These are phyloP conservation scores for Ranitomeya imitator DNA, from an alignment of 2,113 vertebrate species.

Conservation along the genomic window DNA sequence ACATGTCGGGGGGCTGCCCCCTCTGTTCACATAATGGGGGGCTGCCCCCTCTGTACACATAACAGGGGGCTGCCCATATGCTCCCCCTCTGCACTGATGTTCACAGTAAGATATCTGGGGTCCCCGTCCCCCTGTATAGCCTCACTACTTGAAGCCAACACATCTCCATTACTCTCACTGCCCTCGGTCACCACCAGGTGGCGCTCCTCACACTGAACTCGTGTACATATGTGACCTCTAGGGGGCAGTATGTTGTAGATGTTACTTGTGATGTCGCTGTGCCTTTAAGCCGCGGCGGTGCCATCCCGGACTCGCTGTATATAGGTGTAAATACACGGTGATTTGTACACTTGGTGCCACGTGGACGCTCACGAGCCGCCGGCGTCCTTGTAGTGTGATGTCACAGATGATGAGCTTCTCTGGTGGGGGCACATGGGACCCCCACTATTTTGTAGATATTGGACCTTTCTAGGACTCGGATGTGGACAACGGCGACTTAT, in stretches of 20 bases:
- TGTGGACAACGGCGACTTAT: neutral
- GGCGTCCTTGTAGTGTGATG: conserved; percentile 47
- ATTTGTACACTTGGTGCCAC: conserved; percentile 34
- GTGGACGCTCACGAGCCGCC: neutral
- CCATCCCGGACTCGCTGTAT: conserved; percentile 26
- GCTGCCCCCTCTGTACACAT: no score
- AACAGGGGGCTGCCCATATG: no score
- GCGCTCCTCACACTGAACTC: no score
- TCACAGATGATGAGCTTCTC: neutral
- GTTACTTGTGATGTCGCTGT: no score
- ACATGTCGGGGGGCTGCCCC: no score
- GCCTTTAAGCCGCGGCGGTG: neutral
- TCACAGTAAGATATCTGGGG: no score
- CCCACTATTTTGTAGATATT: neutral
- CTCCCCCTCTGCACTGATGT: no score
- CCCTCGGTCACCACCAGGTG: no score
- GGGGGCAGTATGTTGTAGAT: conserved; percentile 30
- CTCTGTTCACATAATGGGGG: no score
- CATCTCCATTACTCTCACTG: neutral
- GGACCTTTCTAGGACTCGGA: neutral
- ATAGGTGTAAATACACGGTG: conserved; percentile 47
- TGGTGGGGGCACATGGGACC: neutral
- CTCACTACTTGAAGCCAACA: neutral
- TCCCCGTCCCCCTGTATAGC: no score
- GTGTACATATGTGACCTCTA: neutral